Conservation (phyloP, 2,888 invertebrate genomes). For the Phragmatobia fuliginosa region DNA sequence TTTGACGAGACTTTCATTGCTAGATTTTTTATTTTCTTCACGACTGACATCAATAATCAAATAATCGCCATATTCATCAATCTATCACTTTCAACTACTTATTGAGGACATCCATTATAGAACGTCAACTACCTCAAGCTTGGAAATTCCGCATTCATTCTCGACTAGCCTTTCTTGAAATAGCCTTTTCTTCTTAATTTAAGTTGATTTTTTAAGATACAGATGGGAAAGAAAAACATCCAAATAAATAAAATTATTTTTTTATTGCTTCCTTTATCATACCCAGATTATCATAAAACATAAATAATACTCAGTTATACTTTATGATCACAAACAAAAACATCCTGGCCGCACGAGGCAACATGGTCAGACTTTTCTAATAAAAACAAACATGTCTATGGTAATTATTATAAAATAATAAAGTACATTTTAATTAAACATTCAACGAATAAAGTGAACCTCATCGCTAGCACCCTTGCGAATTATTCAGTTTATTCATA, state of each 20-base stretch:
- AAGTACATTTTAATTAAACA: background rate
- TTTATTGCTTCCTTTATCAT: conserved; percentile 78
- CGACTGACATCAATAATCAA: no score
- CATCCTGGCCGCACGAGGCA: conserved; percentile 67
- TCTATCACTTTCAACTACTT: no score
- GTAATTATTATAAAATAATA: background rate
- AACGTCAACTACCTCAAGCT: no score
- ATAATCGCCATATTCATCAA: no score
- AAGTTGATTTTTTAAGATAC: background rate
- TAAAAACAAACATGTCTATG: background rate
- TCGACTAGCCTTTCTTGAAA: no score
- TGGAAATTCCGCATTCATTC: no score
- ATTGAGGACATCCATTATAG: no score
- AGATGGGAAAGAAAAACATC: conserved; percentile 37
- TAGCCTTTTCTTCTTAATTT: background rate
- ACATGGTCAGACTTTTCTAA: conserved; percentile 64
- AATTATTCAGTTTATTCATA: conserved; percentile 66
- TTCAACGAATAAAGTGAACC: conserved; percentile 63
- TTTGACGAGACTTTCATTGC: no score
- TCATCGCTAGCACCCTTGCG: conserved; percentile 76
- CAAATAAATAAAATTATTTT: conserved; percentile 71
- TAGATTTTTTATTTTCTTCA: no score
- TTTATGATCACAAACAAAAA: conserved; percentile 59
- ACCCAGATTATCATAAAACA: conserved; percentile 47
- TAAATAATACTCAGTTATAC: conserved; percentile 36